These are phyloP conservation scores for Helostoma temminkii DNA, from an alignment of 2,797 vertebrate species.

Conservation along the genomic window DNA sequence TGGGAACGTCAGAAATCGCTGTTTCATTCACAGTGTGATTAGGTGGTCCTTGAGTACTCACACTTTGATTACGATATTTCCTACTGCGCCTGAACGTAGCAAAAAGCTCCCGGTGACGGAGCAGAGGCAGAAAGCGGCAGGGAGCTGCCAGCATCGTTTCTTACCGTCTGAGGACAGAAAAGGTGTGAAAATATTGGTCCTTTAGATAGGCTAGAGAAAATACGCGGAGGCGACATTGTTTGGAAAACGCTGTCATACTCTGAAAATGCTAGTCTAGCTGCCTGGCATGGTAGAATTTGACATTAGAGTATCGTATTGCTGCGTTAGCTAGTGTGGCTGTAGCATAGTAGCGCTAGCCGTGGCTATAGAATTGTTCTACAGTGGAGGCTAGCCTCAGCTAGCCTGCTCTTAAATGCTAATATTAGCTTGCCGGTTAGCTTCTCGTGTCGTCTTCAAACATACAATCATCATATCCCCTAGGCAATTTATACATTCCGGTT, in stretches of 20 bases:
- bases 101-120: slow-evolving; percentile 54
- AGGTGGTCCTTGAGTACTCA: slow-evolving; percentile 8
- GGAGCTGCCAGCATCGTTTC: slow-evolving; percentile 72
- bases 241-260: slow-evolving; percentile 17
- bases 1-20: neutral
- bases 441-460: slow-evolving; percentile 33
- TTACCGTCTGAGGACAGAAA: slow-evolving; percentile 62
- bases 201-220: neutral
- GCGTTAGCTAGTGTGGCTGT: slow-evolving; percentile 55
- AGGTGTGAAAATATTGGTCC: slow-evolving; percentile 61
- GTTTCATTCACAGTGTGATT: neutral
- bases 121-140: slow-evolving; percentile 63
- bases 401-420: slow-evolving; percentile 52
- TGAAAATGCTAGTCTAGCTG: slow-evolving; percentile 1
- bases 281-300: slow-evolving; percentile 16
- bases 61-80: slow-evolving; percentile 32
- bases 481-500: neutral
- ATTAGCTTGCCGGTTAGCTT: slow-evolving; percentile 76
- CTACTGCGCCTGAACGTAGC: slow-evolving; percentile 58
- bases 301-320: slow-evolving; percentile 30
- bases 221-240: slow-evolving; percentile 3
- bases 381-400: slow-evolving; percentile 55
- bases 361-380: slow-evolving; percentile 38
- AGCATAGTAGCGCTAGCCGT: slow-evolving; percentile 63
- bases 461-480: neutral